A percentile compares a stretch with the other conserved stretches of the same genome.
These are phyloP conservation scores for Aythya fuligula DNA, from an alignment of 2,797 vertebrate genomes.

Conservation along the genomic window DNA sequence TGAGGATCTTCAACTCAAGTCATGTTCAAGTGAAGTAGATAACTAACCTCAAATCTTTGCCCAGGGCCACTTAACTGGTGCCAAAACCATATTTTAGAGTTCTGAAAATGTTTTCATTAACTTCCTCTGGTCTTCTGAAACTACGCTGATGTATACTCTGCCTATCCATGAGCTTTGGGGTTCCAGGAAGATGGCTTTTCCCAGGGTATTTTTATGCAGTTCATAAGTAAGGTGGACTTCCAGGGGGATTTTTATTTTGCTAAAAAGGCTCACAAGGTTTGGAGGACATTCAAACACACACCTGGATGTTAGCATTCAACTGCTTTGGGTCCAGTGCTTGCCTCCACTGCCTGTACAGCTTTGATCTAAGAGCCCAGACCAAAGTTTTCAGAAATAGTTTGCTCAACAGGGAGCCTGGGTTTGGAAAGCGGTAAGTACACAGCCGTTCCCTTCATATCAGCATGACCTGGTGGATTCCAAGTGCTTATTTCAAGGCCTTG, in stretches of 20 bases:
- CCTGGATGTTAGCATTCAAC: neutral
- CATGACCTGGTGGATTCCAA: neutral
- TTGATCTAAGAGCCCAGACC: neutral
- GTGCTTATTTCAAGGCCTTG: neutral
- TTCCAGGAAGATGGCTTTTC: neutral
- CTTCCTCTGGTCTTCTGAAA: neutral
- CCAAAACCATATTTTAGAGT: neutral
- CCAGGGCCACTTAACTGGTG: neutral
- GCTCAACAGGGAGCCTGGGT: neutral
- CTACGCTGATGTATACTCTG: neutral
- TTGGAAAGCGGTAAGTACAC: neutral
- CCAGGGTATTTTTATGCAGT: neutral
- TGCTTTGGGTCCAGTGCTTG: neutral
- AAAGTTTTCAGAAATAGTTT: neutral
- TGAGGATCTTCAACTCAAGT: neutral
- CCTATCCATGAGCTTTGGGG: neutral
- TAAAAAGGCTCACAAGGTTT: neutral
- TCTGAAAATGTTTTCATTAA: neutral
- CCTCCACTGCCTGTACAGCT: neutral
- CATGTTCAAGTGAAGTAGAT: neutral
- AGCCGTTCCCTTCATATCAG: conserved; percentile 7
- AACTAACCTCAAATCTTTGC: conserved; percentile 39
- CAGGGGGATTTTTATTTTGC: neutral
- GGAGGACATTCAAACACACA: neutral
- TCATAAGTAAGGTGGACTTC: neutral